phyloP scores from a whole-genome alignment of 2,888 invertebrate genomes.

The Schizaphis graminum region DNA sequence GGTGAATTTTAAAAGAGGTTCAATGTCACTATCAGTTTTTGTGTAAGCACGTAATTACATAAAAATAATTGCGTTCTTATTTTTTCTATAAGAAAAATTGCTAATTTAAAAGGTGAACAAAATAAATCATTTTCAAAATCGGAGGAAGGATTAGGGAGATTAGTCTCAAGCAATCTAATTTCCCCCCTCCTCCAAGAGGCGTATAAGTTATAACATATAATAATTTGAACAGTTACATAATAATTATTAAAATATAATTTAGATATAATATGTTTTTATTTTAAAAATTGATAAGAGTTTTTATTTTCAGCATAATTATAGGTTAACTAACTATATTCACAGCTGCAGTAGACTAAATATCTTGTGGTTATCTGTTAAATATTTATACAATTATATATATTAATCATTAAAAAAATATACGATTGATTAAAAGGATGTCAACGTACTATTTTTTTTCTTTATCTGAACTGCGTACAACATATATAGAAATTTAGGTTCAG shows the following conservation, averaged over 20 bases:
- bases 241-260: neutral
- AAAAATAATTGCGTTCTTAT: no score
- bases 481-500: neutral
- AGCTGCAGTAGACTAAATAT: neutral
- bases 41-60: no score
- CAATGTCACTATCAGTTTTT: no score
- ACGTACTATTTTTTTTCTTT: neutral
- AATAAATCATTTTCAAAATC: no score
- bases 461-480: neutral
- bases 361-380: neutral
- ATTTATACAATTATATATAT: neutral
- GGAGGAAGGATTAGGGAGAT: no score
- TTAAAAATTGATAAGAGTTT: neutral
- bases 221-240: no score
- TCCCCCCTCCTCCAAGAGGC: no score
- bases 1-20: no score
- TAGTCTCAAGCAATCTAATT: no score
- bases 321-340: neutral
- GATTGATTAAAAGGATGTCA: neutral
- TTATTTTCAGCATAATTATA: neutral
- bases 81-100: no score
- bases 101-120: no score
- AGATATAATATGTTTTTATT: neutral
- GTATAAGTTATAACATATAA: no score
- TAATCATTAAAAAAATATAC: neutral